phyloP scores from a whole-genome alignment of 2,797 vertebrate species.

The Ataeniobius toweri region DNA sequence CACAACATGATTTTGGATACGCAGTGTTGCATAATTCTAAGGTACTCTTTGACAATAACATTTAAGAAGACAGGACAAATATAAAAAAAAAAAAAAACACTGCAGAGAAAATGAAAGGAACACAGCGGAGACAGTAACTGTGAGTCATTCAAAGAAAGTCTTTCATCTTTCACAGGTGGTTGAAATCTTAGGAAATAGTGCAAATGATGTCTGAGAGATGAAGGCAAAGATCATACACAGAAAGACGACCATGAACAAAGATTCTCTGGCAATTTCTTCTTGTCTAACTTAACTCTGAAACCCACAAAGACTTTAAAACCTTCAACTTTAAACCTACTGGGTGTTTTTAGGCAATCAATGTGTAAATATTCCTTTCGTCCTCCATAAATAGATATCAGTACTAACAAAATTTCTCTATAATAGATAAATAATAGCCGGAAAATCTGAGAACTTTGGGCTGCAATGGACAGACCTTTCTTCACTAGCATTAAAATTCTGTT shows the following conservation, averaged over 20 bases:
- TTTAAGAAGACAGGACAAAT: constrained; percentile 27
- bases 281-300: constrained; percentile 22
- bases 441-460: too few relatives aligned
- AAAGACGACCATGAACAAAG: neutral
- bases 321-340: constrained; percentile 16
- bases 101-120: constrained; percentile 37
- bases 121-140: constrained; percentile 18
- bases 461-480: constrained; percentile 17
- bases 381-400: constrained; percentile 15
- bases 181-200: constrained; percentile 48
- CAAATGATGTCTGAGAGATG: constrained; percentile 47
- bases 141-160: constrained; percentile 47
- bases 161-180: constrained; percentile 71
- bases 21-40: constrained; percentile 4
- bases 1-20: constrained; percentile 9
- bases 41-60: constrained; percentile 14
- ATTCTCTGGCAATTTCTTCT: constrained; percentile 5
- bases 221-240: constrained; percentile 42
- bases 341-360: neutral
- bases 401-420: neutral
- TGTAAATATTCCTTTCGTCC: neutral
- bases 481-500: constrained; percentile 74
- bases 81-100: constrained; percentile 36
- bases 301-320: neutral
- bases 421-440: constrained; percentile 6